These are phyloP conservation scores for Homarus americanus DNA, from an alignment of 1,140 invertebrate species.

Conservation along the genomic window DNA sequence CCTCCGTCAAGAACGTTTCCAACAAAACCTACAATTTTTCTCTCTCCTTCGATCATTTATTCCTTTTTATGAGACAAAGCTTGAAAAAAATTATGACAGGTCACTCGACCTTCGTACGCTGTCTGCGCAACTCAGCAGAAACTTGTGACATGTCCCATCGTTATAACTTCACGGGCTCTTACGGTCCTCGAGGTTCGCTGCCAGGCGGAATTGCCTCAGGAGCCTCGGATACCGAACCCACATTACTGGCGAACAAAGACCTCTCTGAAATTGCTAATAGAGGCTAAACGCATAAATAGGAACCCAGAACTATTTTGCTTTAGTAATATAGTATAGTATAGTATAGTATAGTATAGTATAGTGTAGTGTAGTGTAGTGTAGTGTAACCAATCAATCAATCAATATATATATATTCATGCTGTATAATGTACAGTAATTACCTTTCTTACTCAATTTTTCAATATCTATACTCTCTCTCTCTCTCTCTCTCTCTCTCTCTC, in stretches of 20 bases:
- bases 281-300: neutral
- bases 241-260: neutral
- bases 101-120: neutral
- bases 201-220: neutral
- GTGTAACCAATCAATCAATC: too few species aligned
- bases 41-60: neutral
- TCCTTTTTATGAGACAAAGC: neutral
- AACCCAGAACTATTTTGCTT: neutral
- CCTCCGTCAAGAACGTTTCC: too few species aligned
- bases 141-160: slow-evolving; percentile 11
- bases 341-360: too few species aligned
- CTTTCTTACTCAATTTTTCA: too few species aligned
- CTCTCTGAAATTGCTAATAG: neutral
- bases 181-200: neutral
- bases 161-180: slow-evolving; percentile 10
- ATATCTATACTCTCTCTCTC: too few species aligned
- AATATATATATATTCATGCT: too few species aligned
- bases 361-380: too few species aligned
- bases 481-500: neutral
- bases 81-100: neutral
- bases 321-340: too few species aligned
- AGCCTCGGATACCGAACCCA: neutral
- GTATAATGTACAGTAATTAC: too few species aligned
- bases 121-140: neutral
- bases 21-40: neutral